These are phyloP conservation scores for Struthio camelus DNA, from an alignment of 2,113 vertebrate species.

Conservation along the genomic window DNA sequence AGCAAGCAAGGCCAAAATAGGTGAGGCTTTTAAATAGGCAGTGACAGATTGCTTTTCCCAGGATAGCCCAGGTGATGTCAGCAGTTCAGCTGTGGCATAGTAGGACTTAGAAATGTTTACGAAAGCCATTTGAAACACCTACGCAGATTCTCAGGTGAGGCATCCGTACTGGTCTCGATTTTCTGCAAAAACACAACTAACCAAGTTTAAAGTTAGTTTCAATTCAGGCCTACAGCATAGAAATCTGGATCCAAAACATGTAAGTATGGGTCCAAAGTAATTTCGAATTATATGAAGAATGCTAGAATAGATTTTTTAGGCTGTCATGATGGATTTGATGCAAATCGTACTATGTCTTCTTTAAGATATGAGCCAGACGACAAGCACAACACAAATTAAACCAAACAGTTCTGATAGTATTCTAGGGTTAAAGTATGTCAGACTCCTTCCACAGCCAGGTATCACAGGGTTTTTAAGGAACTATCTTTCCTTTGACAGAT, in stretches of 20 bases:
- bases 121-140: not conserved
- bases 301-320: not conserved
- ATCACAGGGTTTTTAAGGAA: not conserved
- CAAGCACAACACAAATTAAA: not conserved
- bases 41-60: not conserved
- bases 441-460: not conserved
- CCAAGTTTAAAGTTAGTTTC: not conserved
- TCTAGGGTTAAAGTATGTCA: accelerated
- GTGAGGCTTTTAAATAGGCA: not conserved
- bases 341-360: not conserved
- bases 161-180: not conserved
- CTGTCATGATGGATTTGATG: not conserved
- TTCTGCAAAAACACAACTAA: not conserved
- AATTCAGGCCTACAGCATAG: too few species aligned
- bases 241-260: not conserved
- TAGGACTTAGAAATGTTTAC: not conserved
- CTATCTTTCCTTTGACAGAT: not conserved
- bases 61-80: not conserved
- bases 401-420: not conserved
- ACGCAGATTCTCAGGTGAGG: not conserved
- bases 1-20: not conserved
- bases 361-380: not conserved
- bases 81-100: not conserved
- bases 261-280: not conserved
- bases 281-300: not conserved